Conservation (phyloP, 1,140 invertebrate species). For the Ditylenchus dipsaci region DNA sequence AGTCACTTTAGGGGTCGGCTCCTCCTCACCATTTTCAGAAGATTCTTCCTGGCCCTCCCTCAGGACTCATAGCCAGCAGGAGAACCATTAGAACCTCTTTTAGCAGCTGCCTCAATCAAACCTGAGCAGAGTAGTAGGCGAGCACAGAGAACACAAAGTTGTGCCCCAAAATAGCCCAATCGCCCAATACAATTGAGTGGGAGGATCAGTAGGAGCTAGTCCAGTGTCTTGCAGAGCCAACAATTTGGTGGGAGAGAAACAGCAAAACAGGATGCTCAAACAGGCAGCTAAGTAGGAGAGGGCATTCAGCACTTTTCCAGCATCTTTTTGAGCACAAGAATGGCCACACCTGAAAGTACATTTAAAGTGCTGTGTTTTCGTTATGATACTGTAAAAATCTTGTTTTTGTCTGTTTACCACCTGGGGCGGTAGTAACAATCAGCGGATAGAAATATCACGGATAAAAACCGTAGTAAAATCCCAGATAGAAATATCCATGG, state of each 20-base stretch:
- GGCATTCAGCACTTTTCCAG: background rate
- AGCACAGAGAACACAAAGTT: slow-evolving; percentile 30
- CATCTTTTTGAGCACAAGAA: background rate
- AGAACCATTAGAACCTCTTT: slow-evolving; percentile 11
- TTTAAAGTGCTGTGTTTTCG: background rate
- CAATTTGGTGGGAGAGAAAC: slow-evolving; percentile 43
- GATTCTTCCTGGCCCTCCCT: slow-evolving; percentile 19
- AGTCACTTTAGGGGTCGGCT: slow-evolving; percentile 2
- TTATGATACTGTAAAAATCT: background rate
- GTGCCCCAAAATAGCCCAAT: slow-evolving; percentile 25
- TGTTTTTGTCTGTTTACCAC: no score
- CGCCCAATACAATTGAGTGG: slow-evolving; percentile 13
- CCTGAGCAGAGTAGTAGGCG: slow-evolving; percentile 23
- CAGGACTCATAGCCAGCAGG: background rate
- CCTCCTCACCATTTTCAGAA: background rate
- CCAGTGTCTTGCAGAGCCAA: slow-evolving; percentile 19
- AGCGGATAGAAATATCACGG: no score
- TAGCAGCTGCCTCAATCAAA: slow-evolving; percentile 23
- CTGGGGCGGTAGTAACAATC: no score
- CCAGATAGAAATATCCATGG: no score
- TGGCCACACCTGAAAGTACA: background rate
- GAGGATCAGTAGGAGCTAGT: background rate
- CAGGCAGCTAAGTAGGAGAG: slow-evolving; percentile 11
- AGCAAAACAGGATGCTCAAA: slow-evolving; percentile 27
- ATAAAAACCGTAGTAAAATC: no score